These are phyloP conservation scores for Pteropus rufus DNA, from an alignment of 2,797 vertebrate genomes.

Conservation along the genomic window DNA sequence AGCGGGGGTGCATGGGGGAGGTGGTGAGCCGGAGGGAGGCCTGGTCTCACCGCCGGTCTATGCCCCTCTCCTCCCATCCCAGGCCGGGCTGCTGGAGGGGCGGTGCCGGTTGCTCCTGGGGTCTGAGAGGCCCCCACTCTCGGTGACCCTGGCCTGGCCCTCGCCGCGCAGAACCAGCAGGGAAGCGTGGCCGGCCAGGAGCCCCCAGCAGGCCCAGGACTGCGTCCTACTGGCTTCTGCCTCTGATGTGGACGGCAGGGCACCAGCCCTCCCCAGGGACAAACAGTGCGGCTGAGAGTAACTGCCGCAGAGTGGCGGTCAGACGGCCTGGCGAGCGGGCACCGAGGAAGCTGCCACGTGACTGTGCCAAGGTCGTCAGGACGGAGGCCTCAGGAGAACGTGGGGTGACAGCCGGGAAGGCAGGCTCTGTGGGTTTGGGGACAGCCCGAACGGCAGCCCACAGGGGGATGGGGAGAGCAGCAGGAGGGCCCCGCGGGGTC, in stretches of 20 bases:
- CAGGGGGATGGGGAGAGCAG: not conserved
- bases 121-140: not conserved
- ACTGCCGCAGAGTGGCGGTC: accelerated
- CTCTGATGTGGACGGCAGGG: accelerated
- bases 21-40: no score
- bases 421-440: not conserved
- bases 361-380: accelerated
- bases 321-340: not conserved
- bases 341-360: not conserved
- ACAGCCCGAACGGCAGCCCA: not conserved
- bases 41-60: not conserved
- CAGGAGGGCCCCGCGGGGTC: accelerated
- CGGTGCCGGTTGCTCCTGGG: accelerated
- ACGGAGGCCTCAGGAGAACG: not conserved
- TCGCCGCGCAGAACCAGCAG: no score
- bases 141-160: not conserved
- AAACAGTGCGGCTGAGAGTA: no score
- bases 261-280: not conserved
- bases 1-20: no score
- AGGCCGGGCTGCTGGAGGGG: not conserved
- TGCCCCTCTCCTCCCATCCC: not conserved
- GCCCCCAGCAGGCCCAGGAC: not conserved
- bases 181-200: not conserved
- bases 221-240: not conserved
- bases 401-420: not conserved